A percentile compares a stretch with the other conserved stretches of the same genome.
Evolutionary conservation across 2,113 vertebrate genomes (phyloP).

Genomic region (Glareola pratincola): DNA sequence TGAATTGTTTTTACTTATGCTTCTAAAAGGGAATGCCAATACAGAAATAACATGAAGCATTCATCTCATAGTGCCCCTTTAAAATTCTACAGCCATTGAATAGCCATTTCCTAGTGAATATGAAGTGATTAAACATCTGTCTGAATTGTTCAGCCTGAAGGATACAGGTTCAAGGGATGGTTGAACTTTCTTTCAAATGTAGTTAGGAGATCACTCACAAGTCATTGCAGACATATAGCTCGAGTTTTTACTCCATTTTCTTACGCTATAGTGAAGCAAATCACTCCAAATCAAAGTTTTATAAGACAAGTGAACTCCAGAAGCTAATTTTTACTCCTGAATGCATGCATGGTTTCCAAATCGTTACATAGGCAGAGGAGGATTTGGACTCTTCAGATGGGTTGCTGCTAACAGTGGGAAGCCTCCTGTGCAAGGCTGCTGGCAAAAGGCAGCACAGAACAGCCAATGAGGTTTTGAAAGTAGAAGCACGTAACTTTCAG

Average conservation of each 20-base stretch:
- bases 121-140: conserved; percentile 66
- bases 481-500: not conserved
- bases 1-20: conserved; percentile 47
- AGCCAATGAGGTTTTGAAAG: not conserved
- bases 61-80: not conserved
- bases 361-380: not conserved
- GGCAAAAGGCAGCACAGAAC: not conserved
- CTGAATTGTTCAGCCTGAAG: conserved; percentile 44
- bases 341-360: not conserved
- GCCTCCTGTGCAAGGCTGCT: not conserved
- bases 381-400: not conserved
- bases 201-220: conserved; percentile 30
- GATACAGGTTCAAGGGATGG: conserved; percentile 27
- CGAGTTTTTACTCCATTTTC: conserved; percentile 27
- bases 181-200: conserved; percentile 36
- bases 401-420: conserved; percentile 32
- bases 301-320: conserved; percentile 33
- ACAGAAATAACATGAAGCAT: not conserved
- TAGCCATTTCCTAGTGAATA: conserved; percentile 42
- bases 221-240: not conserved
- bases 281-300: conserved; percentile 35
- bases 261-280: conserved; percentile 17
- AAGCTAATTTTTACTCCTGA: not conserved
- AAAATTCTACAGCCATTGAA: conserved; percentile 40
- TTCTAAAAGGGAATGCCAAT: conserved; percentile 20